A percentile compares a stretch with the other conserved stretches of the same genome.
Evolutionary conservation across 2,797 vertebrate genomes (phyloP).

Genomic region (Rhinella marina): DNA sequence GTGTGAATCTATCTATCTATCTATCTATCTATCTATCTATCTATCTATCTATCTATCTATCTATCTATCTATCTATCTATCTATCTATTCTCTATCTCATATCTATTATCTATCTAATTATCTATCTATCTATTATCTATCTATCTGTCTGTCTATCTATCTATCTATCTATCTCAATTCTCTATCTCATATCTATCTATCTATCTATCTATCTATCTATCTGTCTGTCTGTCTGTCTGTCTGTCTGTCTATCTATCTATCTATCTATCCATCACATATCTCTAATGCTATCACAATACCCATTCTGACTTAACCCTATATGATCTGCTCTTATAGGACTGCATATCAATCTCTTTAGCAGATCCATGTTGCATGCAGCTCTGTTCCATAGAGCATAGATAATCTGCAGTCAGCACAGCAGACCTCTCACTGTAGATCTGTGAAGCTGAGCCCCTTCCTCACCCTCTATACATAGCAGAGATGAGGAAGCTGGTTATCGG

Average conservation of each 20-base stretch:
- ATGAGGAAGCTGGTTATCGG: constrained; percentile 2
- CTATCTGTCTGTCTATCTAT: not conserved
- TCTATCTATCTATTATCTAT: not conserved
- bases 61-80: not conserved
- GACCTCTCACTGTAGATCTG: not conserved
- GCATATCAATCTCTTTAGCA: not conserved
- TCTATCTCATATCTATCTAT: not conserved
- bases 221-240: not conserved
- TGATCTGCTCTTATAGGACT: not conserved
- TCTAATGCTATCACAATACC: not conserved
- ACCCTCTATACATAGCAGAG: not conserved
- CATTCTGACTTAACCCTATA: not conserved
- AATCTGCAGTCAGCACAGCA: not conserved
- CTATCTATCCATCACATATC: not conserved
- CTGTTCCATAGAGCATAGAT: not conserved
- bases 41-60: not conserved
- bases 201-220: not conserved
- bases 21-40: not conserved
- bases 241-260: not conserved
- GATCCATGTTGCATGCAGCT: not conserved
- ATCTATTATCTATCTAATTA: not conserved
- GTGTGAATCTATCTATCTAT: not conserved
- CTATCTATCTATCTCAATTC: not conserved
- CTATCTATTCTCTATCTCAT: not conserved
- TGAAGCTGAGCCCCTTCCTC: not conserved